Evolutionary conservation across 2,113 vertebrate species (phyloP), one percentile per base, ranked within the genome.

Genomic region (Charina bottae): DNA sequence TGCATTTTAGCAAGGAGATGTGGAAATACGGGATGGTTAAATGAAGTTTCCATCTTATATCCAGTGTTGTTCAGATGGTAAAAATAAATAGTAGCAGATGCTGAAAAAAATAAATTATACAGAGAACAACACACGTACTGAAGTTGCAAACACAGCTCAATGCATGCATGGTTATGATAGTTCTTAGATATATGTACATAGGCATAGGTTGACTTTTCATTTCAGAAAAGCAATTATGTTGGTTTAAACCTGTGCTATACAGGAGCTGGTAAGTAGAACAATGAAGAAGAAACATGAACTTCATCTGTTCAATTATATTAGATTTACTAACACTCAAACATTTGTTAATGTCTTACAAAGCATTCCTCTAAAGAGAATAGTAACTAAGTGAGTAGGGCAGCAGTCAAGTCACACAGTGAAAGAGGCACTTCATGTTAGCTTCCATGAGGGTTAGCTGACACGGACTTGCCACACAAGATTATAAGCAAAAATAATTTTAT

Each of bases 401-500:
- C 53, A 53, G 53, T n/a, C 53, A n/a, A 55, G 85, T n/a, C 54
- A 55, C 26, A 55, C 84, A 54, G 53, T 54, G 84, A 85, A 85
- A 54, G 72, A 78, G 72, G 72, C 72, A 78, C 72, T 53, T 85
- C 21, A 85, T 85, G 84, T 85, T 85, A 55, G 49, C 46, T 85
- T 55, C 26, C 26, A 85, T 54, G 46, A 85, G 84, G 46, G 53
- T 54, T 85, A 85, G 23, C 84, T 54, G 84, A 54, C 49, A 85
- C 17, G 17, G 72, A 78, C 33, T 78, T 42, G 72, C 33, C 72
- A 78, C 33, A 78, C 33, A 78, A 78, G 72, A 78, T 78, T 78
- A 78, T 78, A 78, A 54, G 49, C 84, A 85, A 85, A 85, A 26
- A 85, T 85, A 53, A 53, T 17, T 78, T 78, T 78, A 85, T 85